phyloP scores from a whole-genome alignment of 2,113 vertebrate genomes.

The Ciconia maguari region DNA sequence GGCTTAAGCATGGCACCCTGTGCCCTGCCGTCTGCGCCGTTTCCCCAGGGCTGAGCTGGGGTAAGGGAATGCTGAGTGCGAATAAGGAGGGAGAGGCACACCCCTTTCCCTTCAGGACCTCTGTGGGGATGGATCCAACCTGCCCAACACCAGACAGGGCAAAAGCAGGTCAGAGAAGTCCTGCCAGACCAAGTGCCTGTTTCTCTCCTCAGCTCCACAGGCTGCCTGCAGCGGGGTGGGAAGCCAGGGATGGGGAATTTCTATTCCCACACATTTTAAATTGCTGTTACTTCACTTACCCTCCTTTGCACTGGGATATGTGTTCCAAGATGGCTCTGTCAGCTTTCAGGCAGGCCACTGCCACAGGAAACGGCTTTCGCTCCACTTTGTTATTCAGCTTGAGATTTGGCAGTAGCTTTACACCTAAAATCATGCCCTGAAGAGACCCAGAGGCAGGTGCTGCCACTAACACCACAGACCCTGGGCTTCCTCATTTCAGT shows the following conservation, averaged over 20 bases:
- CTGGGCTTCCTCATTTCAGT: neutral
- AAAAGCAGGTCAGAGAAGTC: neutral
- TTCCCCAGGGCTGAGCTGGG: neutral
- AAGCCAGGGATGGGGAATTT: neutral
- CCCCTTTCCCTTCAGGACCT: neutral
- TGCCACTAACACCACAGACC: neutral
- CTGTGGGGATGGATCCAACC: neutral
- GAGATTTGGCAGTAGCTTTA: neutral
- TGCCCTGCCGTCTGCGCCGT: fast-evolving
- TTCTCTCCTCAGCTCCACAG: neutral
- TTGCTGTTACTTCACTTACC: neutral
- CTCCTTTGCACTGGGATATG: neutral
- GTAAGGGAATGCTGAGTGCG: neutral
- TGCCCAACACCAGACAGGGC: neutral
- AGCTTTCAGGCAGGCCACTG: neutral
- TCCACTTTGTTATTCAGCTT: neutral
- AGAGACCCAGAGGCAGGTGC: neutral
- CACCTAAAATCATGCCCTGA: neutral
- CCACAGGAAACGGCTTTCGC: neutral
- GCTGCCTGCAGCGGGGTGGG: neutral
- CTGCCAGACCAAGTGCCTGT: neutral
- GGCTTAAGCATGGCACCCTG: neutral
- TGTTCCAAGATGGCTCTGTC: neutral
- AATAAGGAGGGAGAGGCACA: no score
- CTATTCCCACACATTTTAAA: neutral